Conservation (phyloP, 2,797 vertebrate species). For the Chelidonichthys spinosus region DNA sequence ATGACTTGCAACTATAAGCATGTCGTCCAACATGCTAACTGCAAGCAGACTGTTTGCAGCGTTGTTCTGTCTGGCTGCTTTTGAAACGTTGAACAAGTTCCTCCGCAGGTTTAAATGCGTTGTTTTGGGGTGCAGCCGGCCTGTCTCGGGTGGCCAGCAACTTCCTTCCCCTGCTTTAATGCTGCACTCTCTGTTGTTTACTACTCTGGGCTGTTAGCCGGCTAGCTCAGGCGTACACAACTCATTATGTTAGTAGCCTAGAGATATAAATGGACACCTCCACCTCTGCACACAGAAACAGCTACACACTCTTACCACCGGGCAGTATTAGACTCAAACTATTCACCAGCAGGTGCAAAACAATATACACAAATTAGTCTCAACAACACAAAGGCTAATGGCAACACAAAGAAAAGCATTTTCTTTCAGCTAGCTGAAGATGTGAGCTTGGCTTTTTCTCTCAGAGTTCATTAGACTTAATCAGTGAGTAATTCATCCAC, state of each 20-base stretch:
- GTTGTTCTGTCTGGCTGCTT: neutral
- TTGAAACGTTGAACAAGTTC: neutral
- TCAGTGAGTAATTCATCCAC: neutral
- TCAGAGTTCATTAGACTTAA: neutral
- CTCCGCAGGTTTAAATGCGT: neutral
- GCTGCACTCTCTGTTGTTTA: conserved; percentile 14
- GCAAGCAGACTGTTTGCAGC: neutral
- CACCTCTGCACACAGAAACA: neutral
- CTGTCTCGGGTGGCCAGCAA: neutral
- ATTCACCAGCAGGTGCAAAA: conserved; percentile 1
- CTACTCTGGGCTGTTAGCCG: conserved; percentile 26
- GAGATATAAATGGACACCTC: conserved; percentile 17
- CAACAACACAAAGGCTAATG: neutral
- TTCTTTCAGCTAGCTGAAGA: neutral
- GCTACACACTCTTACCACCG: neutral
- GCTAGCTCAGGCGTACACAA: conserved; percentile 18
- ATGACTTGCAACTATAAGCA: neutral
- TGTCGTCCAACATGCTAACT: neutral
- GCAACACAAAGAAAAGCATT: neutral
- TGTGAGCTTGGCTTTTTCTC: neutral
- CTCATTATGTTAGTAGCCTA: conserved; percentile 17
- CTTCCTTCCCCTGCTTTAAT: neutral
- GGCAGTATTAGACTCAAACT: conserved; percentile 5
- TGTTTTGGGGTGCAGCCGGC: neutral
- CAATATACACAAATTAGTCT: neutral